phyloP scores from a whole-genome alignment of 2,113 vertebrate species.

The Machaerirhynchus nigripectus region DNA sequence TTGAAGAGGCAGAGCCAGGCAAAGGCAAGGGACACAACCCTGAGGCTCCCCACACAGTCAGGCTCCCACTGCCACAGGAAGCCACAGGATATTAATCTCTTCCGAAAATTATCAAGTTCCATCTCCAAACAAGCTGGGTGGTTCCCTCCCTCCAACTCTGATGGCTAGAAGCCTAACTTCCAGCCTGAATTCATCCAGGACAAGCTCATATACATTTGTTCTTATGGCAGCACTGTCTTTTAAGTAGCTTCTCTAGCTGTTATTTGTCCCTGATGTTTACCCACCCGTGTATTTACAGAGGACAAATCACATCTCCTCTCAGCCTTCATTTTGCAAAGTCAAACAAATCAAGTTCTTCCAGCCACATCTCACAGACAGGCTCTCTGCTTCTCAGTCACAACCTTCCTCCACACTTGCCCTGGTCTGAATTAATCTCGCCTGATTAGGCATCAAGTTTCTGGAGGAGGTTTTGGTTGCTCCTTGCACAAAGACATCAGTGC shows the following conservation, averaged over 20 bases:
- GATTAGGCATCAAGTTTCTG: background rate
- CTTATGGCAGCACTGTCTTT: background rate
- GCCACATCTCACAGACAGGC: background rate
- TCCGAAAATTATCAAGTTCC: background rate
- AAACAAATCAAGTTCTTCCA: constrained; percentile 1
- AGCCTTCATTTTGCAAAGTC: constrained; percentile 17
- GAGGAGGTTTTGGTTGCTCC: background rate
- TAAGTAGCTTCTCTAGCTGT: background rate
- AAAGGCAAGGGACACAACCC: background rate
- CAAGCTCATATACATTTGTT: background rate
- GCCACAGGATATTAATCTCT: background rate
- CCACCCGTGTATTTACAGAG: background rate
- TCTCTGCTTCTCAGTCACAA: background rate
- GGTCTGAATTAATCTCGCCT: background rate
- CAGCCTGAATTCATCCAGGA: background rate
- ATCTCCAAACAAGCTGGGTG: background rate
- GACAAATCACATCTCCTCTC: background rate
- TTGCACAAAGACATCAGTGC: background rate
- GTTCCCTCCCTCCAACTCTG: background rate
- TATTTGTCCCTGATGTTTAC: constrained; percentile 9
- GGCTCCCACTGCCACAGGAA: background rate
- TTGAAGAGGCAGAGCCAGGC: background rate
- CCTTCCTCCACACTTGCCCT: background rate
- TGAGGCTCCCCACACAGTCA: background rate
- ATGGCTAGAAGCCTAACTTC: background rate